Conservation (phyloP, 2,888 invertebrate genomes). For the Synergus laeviventris region DNA sequence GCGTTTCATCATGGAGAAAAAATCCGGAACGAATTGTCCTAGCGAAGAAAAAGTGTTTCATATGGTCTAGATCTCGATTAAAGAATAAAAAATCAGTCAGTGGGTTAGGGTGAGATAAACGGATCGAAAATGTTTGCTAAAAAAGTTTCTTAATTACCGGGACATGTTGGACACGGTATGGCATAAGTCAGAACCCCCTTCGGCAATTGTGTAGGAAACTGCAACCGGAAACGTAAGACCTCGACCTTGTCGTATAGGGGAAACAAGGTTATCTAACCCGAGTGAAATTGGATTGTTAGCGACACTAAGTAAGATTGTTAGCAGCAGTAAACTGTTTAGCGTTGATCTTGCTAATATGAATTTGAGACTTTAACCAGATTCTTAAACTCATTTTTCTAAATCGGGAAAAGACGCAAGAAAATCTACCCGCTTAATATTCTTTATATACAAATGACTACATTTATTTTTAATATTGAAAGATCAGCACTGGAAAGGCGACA, state of each 20-base stretch:
- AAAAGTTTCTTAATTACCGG: constrained; percentile 48
- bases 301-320: constrained; percentile 15
- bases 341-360: constrained; percentile 1
- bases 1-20: not conserved
- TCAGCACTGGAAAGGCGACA: not conserved
- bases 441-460: too few species aligned
- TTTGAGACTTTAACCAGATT: not conserved
- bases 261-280: constrained; percentile 67
- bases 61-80: constrained; percentile 1
- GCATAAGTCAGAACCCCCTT: constrained; percentile 58
- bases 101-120: not conserved
- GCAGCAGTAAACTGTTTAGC: constrained; percentile 44
- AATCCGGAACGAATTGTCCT: not conserved
- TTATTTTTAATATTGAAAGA: too few species aligned
- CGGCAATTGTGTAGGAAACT: constrained; percentile 60
- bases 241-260: constrained; percentile 62
- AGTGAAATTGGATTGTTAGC: constrained; percentile 57
- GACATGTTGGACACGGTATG: constrained; percentile 64
- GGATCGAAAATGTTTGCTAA: constrained; percentile 34
- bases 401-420: too few species aligned
- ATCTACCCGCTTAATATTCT: too few species aligned
- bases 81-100: not conserved
- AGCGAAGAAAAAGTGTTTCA: not conserved
- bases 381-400: not conserved
- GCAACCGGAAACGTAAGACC: constrained; percentile 67